Base-by-base conservation (phyloP, 2,888 invertebrate species). In the Ametastegia equiseti region DNA sequence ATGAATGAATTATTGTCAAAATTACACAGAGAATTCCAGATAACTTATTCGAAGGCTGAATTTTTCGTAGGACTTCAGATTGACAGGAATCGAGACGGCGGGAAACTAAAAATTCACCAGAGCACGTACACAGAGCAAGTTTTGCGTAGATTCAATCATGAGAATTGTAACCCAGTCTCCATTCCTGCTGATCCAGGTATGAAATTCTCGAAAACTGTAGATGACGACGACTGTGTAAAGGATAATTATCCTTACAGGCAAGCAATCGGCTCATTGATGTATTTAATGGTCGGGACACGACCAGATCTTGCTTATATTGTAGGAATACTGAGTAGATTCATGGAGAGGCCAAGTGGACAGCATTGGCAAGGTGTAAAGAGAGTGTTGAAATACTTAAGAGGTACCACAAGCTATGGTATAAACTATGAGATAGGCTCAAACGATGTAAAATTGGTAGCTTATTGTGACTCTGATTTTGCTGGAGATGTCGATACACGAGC, bases 31-130 rank as follows among this genome's bases (percentile, higher is more conserved):
- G 33, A 80, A 27, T 83, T 84, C 67, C 81, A 83, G 39, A 82
- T 82, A 19, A 80, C 54, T 1, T 45, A 23, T 39, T 69, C 69
- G 1, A 42, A 39, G 42, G 69, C 45, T 7, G 69, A 83, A 60
- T 83, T 71, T 82, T 86, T 84, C n/a, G n/a, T n/a, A n/a, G 84
- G 85, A 2, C 33, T 87, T 36, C 82, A 86, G 81, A 85, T 86
- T 27, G 57, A 82, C 6, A 65, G 80, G 39, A 63, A 77, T 30
- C 30, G 23, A 77, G 57, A 54, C 45, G 69, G 13, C 1, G 69
- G 69, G 9, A 45, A 69, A 36, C 39, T 69, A 1, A 69, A 69
- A 69, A 27, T 69, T 23, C 69, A 45, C 27, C 69, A 45, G 27
- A 45, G 69, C 9, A 6, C 45, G 23, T 69, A 69, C 23, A 42